Percentiles rank a stretch among this genome's conserved stretches.
Conservation (phyloP, 2,888 invertebrate genomes). For the Copidosoma aretas region DNA sequence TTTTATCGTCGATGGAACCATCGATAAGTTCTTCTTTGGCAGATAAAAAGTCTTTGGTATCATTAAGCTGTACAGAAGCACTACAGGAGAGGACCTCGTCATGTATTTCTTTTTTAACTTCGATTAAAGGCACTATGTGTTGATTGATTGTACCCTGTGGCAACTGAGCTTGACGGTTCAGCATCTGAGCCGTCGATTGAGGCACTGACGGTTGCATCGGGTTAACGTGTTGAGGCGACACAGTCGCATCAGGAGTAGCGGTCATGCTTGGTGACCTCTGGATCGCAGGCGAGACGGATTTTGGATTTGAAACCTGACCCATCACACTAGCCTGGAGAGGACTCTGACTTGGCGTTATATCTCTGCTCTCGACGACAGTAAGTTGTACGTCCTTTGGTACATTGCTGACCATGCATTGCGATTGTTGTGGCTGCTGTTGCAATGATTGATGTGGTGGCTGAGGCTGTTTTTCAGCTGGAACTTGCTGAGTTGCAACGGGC, state of each 20-base stretch:
- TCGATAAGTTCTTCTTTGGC: constrained; percentile 62
- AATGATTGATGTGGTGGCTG: constrained; percentile 37
- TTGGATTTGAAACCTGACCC: constrained; percentile 9
- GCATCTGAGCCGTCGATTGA: constrained; percentile 59
- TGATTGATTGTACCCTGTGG: constrained; percentile 57
- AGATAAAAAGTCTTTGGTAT: constrained; percentile 63
- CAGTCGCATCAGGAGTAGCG: constrained; percentile 20
- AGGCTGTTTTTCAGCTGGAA: background rate
- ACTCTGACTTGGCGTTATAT: constrained; percentile 8
- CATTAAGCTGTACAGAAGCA: constrained; percentile 51
- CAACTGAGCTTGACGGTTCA: constrained; percentile 62
- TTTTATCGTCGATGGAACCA: constrained; percentile 60
- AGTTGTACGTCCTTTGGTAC: constrained; percentile 35
- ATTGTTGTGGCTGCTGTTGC: constrained; percentile 43
- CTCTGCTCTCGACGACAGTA: constrained; percentile 5
- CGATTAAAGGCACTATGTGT: constrained; percentile 66
- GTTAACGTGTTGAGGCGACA: constrained; percentile 58
- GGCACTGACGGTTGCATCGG: constrained; percentile 62
- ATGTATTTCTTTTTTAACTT: constrained; percentile 76
- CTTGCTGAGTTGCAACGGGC: constrained; percentile 13
- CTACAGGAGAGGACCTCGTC: constrained; percentile 64
- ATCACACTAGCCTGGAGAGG: constrained; percentile 16
- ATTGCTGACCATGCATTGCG: constrained; percentile 27
- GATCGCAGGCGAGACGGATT: constrained; percentile 32
- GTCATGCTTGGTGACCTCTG: constrained; percentile 27